Conservation (phyloP, 2,888 invertebrate genomes). For the Synergus itoensis region DNA sequence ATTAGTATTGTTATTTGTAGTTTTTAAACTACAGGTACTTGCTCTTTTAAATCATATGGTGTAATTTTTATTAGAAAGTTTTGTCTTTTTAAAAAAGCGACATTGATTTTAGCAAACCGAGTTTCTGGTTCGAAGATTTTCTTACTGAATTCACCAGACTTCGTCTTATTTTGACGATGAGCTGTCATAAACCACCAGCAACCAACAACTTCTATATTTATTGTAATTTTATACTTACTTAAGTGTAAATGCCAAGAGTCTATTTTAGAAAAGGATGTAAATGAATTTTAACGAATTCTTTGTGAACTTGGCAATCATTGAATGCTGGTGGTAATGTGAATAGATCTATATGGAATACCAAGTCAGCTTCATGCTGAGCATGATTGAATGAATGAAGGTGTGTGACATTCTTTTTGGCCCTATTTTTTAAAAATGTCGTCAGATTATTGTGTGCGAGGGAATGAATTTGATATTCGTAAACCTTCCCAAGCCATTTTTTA, state of each 20-base stretch:
- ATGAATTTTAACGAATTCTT: background rate
- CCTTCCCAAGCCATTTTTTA: background rate
- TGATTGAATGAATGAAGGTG: slow-evolving; percentile 7
- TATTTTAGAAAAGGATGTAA: background rate
- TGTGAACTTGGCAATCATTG: background rate
- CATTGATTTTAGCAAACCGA: background rate
- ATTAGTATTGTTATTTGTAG: background rate
- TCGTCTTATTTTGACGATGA: background rate
- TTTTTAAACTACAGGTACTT: background rate
- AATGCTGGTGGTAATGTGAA: background rate
- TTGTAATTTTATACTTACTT: background rate
- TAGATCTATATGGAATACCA: background rate
- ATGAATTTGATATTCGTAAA: background rate
- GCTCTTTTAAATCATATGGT: background rate
- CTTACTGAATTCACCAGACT: background rate
- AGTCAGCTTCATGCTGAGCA: background rate
- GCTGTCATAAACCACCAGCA: background rate
- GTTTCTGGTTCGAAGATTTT: background rate
- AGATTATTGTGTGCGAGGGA: background rate
- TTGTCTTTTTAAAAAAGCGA: background rate
- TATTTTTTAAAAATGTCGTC: too few relatives aligned
- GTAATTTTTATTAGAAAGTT: background rate
- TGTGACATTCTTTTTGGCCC: background rate
- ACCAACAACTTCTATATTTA: background rate
- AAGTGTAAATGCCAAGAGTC: background rate